phyloP scores from a whole-genome alignment of 1,140 invertebrate genomes.

The Andricus grossulariae region DNA sequence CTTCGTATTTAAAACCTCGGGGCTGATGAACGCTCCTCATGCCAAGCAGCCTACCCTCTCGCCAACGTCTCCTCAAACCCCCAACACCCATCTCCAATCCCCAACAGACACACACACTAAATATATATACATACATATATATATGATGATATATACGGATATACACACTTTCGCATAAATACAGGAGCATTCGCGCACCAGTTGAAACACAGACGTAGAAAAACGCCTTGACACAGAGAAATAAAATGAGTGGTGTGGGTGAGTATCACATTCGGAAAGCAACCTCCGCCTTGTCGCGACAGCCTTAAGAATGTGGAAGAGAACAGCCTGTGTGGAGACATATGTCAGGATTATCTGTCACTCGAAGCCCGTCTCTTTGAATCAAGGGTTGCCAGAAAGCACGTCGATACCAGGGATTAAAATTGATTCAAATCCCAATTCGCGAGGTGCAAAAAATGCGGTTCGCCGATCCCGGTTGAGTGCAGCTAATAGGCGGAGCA shows the following conservation, averaged over 20 bases:
- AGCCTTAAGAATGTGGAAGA: background rate
- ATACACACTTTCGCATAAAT: constrained; percentile 2
- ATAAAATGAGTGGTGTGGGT: background rate
- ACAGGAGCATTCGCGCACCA: background rate
- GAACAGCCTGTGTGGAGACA: constrained; percentile 23
- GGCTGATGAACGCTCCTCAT: constrained; percentile 77
- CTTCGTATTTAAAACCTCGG: constrained; percentile 76
- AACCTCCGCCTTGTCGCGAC: constrained; percentile 23
- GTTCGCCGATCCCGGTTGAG: too few species aligned
- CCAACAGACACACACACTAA: constrained; percentile 33
- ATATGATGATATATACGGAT: constrained; percentile 26
- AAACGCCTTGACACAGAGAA: background rate
- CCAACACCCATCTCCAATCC: constrained; percentile 37
- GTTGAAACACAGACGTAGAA: constrained; percentile 19
- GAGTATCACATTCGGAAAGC: constrained; percentile 19
- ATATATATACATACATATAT: constrained; percentile 35
- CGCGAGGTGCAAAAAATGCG: background rate
- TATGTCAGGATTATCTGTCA: constrained; percentile 22
- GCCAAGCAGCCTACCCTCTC: constrained; percentile 68
- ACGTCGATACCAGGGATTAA: constrained; percentile 20
- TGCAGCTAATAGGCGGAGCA: too few species aligned
- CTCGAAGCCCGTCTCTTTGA: constrained; percentile 10
- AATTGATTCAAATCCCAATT: constrained; percentile 18
- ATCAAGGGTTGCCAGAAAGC: constrained; percentile 5
- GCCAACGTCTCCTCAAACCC: constrained; percentile 53